phyloP scores from a whole-genome alignment of 2,888 invertebrate genomes.

The Sminthurides aquaticus region DNA sequence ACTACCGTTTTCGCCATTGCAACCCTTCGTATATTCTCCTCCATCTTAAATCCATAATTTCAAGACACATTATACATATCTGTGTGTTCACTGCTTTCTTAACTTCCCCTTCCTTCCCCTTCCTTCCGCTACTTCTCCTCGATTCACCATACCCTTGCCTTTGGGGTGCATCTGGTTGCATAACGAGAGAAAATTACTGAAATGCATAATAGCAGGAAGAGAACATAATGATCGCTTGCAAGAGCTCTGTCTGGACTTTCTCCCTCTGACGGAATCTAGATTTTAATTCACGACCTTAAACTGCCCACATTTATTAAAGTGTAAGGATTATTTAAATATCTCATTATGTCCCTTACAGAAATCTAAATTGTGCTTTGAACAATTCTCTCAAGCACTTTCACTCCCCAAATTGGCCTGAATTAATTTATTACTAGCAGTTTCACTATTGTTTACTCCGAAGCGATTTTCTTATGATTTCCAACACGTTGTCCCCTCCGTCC shows the following conservation, averaged over 20 bases:
- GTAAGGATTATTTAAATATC: background rate
- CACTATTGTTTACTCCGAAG: background rate
- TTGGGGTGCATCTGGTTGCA: no score
- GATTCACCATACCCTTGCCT: no score
- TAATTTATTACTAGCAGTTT: background rate
- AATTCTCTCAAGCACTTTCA: background rate
- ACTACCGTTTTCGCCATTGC: no score
- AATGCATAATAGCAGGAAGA: background rate
- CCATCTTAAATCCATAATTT: no score
- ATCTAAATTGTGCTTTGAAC: background rate
- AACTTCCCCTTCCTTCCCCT: no score
- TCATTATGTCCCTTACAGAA: background rate
- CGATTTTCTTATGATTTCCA: background rate
- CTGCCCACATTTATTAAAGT: background rate
- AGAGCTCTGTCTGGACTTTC: background rate
- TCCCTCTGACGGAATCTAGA: background rate
- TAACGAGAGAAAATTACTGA: background rate
- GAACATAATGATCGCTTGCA: background rate
- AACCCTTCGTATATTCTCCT: no score
- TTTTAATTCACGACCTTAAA: background rate
- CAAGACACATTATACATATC: no score
- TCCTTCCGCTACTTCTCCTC: no score
- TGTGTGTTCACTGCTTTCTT: no score
- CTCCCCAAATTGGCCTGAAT: background rate
- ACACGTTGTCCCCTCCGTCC: background rate